phyloP scores from a whole-genome alignment of 2,113 vertebrate species.

The Oenanthe melanoleuca region DNA sequence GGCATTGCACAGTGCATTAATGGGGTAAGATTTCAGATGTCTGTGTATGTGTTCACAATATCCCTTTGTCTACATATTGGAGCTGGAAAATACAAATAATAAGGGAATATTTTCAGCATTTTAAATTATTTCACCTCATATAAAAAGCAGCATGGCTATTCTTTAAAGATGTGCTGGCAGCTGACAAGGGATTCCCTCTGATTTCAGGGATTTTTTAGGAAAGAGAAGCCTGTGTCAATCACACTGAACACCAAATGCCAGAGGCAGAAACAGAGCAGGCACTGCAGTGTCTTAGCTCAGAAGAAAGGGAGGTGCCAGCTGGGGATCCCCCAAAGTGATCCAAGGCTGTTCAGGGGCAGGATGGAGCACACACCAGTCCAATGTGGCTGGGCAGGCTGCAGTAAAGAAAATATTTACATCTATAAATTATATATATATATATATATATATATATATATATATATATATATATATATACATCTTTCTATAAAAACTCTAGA shows the following conservation, averaged over 20 bases:
- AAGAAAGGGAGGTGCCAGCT: background rate
- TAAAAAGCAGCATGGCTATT: background rate
- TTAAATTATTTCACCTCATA: background rate
- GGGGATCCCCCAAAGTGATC: accelerated
- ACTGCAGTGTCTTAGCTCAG: background rate
- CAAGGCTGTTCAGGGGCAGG: background rate
- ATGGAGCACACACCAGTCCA: accelerated
- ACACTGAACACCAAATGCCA: background rate
- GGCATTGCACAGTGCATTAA: background rate
- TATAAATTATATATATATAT: too few species aligned
- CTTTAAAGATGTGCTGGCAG: background rate
- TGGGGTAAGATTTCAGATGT: background rate
- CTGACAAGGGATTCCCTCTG: background rate
- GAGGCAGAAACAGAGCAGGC: background rate
- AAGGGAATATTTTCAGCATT: background rate
- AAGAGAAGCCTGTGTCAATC: background rate
- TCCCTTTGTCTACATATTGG: background rate
- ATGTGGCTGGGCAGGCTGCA: background rate
- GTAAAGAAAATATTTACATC: background rate
- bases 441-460: too few species aligned
- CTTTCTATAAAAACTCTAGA: background rate
- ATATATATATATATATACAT: too few species aligned
- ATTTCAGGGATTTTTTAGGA: background rate
- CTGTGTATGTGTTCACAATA: background rate
- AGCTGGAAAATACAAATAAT: background rate